Conservation (phyloP, 2,113 vertebrate genomes). For the Lates calcarifer region DNA sequence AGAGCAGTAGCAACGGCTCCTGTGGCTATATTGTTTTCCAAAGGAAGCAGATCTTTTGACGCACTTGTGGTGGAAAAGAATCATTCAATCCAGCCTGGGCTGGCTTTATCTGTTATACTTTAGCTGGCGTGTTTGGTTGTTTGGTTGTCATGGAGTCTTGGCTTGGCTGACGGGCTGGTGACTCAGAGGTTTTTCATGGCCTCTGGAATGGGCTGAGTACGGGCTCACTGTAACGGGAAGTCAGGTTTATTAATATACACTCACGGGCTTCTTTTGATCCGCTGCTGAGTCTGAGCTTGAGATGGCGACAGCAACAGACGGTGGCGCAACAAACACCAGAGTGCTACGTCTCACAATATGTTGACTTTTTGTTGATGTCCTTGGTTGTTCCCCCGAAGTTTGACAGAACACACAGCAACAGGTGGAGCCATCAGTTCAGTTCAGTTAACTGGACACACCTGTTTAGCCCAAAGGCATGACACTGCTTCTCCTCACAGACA, state of each 20-base stretch:
- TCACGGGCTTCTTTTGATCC: neutral
- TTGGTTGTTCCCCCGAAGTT: neutral
- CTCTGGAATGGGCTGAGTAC: conserved; percentile 51
- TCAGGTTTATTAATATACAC: conserved; percentile 61
- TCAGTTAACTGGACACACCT: conserved; percentile 56
- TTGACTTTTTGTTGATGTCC: neutral
- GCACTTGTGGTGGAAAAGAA: conserved; percentile 35
- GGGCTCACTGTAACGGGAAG: conserved; percentile 49
- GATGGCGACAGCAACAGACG: neutral
- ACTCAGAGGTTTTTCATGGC: conserved; percentile 76
- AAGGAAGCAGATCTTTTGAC: conserved; percentile 41
- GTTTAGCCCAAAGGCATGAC: conserved; percentile 49
- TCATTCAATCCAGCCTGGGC: neutral
- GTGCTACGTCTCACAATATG: neutral
- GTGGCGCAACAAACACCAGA: neutral
- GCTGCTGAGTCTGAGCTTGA: neutral
- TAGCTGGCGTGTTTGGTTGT: conserved; percentile 75
- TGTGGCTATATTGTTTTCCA: conserved; percentile 13
- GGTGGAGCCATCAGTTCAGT: conserved; percentile 30
- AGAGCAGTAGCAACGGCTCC: conserved; percentile 1
- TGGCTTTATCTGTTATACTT: conserved; percentile 34
- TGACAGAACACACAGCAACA: conserved; percentile 43
- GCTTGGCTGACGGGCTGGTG: conserved; percentile 65
- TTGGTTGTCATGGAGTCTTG: conserved; percentile 78
- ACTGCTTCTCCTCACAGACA: conserved; percentile 17